Percentiles rank a stretch among this genome's conserved stretches.
phyloP scores from a whole-genome alignment of 2,113 vertebrate species.

The Pituophis catenifer region DNA sequence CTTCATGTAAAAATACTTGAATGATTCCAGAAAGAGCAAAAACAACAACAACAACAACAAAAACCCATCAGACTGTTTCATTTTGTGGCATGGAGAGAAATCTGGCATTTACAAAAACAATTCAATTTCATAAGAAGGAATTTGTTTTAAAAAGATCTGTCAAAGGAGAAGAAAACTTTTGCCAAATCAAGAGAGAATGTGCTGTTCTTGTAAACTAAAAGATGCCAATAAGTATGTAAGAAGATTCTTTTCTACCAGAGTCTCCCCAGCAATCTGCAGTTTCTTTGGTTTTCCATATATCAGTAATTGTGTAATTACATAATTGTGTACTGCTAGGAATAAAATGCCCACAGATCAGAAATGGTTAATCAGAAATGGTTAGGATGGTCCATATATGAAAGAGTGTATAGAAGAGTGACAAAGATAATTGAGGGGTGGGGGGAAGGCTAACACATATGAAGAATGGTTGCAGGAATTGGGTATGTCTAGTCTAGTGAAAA shows the following conservation, averaged over 20 bases:
- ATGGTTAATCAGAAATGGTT: neutral
- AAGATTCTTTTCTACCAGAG: neutral
- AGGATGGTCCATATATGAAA: neutral
- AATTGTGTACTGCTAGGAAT: neutral
- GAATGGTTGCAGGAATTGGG: too few relatives aligned
- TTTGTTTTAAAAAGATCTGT: neutral
- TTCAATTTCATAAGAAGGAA: neutral
- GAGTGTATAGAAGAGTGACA: too few relatives aligned
- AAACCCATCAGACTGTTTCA: neutral
- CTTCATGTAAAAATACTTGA: neutral
- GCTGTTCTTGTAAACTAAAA: neutral
- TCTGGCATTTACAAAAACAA: neutral
- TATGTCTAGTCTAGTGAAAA: too few relatives aligned
- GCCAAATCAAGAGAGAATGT: neutral
- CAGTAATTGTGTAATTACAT: neutral
- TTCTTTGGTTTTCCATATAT: neutral
- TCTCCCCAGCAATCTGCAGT: neutral
- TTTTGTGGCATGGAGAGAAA: neutral
- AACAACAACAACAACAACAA: neutral
- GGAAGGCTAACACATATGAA: too few relatives aligned
- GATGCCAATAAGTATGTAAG: neutral
- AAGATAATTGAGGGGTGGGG: too few relatives aligned
- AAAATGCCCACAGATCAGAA: neutral
- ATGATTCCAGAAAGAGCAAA: neutral
- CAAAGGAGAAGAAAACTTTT: neutral